Conservation (phyloP, 2,888 invertebrate species). For the Eueremaeus valkanovi region DNA sequence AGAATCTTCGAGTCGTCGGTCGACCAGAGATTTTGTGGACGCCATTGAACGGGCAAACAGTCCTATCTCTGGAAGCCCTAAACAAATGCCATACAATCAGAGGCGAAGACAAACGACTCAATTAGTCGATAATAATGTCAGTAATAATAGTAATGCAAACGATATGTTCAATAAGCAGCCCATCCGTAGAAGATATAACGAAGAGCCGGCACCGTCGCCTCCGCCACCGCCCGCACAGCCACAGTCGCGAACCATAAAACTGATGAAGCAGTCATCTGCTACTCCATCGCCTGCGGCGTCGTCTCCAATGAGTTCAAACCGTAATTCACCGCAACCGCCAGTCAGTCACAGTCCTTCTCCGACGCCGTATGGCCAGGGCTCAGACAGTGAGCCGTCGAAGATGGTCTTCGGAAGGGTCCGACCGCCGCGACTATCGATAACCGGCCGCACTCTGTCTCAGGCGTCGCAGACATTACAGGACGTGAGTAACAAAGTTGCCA, state of each 20-base stretch:
- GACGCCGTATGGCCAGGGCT: background rate
- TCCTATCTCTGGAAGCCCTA: background rate
- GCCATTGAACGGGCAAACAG: slow-evolving; percentile 21
- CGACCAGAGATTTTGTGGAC: slow-evolving; percentile 37
- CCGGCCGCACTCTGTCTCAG: slow-evolving; percentile 35
- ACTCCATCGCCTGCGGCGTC: slow-evolving; percentile 27
- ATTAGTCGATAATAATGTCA: background rate
- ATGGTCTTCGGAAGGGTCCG: slow-evolving; percentile 38
- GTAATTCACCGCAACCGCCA: slow-evolving; percentile 35
- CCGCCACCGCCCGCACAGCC: background rate
- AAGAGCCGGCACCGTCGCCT: background rate
- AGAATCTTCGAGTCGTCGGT: slow-evolving; percentile 20
- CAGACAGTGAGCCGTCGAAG: background rate
- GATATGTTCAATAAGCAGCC: slow-evolving; percentile 16
- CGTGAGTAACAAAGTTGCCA: slow-evolving; percentile 20
- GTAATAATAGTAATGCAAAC: no score
- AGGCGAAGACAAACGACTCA: slow-evolving; percentile 30
- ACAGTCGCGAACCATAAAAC: background rate
- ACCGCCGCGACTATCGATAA: slow-evolving; percentile 29
- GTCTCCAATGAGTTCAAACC: slow-evolving; percentile 30
- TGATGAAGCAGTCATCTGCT: slow-evolving; percentile 2
- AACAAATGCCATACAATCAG: slow-evolving; percentile 25
- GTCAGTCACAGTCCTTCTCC: slow-evolving; percentile 26
- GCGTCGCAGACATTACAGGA: slow-evolving; percentile 20
- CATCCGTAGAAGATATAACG: background rate